phyloP scores from a whole-genome alignment of 1,140 invertebrate genomes.

The Drosophila subpulchrella region DNA sequence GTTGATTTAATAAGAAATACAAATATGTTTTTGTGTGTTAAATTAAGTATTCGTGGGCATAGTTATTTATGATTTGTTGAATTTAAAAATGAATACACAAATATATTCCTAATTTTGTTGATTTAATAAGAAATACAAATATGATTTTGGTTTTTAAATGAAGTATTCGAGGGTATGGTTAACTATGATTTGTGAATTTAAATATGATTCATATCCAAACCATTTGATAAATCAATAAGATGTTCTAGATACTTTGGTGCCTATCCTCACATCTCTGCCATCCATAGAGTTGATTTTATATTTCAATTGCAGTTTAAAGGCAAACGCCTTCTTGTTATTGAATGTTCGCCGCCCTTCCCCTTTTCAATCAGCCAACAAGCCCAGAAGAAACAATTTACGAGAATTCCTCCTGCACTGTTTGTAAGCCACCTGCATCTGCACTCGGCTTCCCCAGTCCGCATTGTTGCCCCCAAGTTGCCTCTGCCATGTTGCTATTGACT shows the following conservation, averaged over 20 bases:
- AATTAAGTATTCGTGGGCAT: not conserved
- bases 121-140: no score
- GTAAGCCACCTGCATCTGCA: constrained; percentile 23
- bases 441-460: not conserved
- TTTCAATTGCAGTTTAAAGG: not conserved
- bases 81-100: not conserved
- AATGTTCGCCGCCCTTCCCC: not conserved
- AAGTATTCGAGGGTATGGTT: not conserved
- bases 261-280: no score
- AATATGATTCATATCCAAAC: not conserved
- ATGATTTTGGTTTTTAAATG: no score
- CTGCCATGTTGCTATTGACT: constrained; percentile 16
- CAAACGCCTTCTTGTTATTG: not conserved
- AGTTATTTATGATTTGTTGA: not conserved
- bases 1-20: no score
- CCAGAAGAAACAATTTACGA: constrained; percentile 5
- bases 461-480: not conserved
- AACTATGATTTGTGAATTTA: not conserved
- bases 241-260: no score
- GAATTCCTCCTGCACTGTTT: constrained; percentile 30
- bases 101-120: no score
- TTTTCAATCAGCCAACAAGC: constrained; percentile 15
- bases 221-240: not conserved
- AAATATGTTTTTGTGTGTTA: no score
- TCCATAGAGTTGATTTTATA: not conserved